phyloP scores from a whole-genome alignment of 2,888 invertebrate genomes.

The Agrochola lychnidis region DNA sequence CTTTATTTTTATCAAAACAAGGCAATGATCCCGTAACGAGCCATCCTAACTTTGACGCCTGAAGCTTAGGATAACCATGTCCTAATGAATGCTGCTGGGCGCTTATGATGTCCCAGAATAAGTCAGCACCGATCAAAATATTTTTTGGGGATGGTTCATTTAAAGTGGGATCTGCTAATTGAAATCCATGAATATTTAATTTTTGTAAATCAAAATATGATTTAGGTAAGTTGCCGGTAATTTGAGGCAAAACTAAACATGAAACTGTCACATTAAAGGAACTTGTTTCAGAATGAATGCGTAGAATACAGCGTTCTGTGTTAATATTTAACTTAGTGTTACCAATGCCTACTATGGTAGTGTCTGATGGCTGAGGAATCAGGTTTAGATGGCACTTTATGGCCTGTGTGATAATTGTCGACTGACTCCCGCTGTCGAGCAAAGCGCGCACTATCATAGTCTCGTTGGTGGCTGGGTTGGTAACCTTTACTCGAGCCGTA shows the following conservation, averaged over 20 bases:
- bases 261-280: slow-evolving; percentile 8
- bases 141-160: neutral
- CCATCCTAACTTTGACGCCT: slow-evolving; percentile 23
- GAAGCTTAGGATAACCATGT: slow-evolving; percentile 18
- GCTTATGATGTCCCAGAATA: slow-evolving; percentile 13
- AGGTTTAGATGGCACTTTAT: slow-evolving; percentile 32
- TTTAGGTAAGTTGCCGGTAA: slow-evolving; percentile 9
- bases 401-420: slow-evolving; percentile 40
- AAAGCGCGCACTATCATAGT: too few relatives aligned
- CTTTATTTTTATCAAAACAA: neutral
- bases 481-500: slow-evolving; percentile 10
- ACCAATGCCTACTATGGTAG: slow-evolving; percentile 22
- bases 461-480: slow-evolving; percentile 27
- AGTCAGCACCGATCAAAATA: slow-evolving; percentile 1
- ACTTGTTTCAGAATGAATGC: slow-evolving; percentile 18
- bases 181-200: slow-evolving; percentile 5
- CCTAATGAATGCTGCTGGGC: slow-evolving; percentile 23
- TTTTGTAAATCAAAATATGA: slow-evolving; percentile 8
- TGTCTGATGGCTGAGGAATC: slow-evolving; percentile 26
- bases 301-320: slow-evolving; percentile 32
- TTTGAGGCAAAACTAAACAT: slow-evolving; percentile 15
- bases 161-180: neutral
- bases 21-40: slow-evolving; percentile 13
- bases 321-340: slow-evolving; percentile 21
- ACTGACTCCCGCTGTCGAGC: slow-evolving; percentile 19